Evolutionary conservation across 2,113 vertebrate genomes (phyloP), one percentile per base, ranked within the genome.

Genomic region (Spermophilus dauricus): DNA sequence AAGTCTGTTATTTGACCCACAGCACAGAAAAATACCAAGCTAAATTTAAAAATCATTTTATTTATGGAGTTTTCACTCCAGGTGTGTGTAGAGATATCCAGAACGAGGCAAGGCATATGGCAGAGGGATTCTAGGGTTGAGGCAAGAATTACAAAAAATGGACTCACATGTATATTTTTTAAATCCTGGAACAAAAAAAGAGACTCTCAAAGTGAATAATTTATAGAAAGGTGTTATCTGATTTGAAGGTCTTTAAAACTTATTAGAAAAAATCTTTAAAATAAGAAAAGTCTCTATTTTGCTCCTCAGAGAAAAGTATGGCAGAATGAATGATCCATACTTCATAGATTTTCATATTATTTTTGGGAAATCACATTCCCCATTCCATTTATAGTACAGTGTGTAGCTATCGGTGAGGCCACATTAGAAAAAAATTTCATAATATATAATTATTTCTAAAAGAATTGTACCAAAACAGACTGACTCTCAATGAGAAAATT

Each of bases 401-500:
- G 2, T 70, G 17, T 76, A 76, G 24, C 37, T 87, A 28, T 20
- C 24, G 61, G 5, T 77, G 39, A 90, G 45, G 63, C 39, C 11
- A 69, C 8, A 8, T 28, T 75, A 42, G 81, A 78, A 81, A 89
- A 72, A 76, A 65, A n/a, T 37, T 34, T 1, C 26, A 45, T 85
- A 89, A 70, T 73, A 78, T 5, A 28, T 37, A 76, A 48, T 90
- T 85, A 78, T 6, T 10, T 42, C 45, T 58, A 75, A 56, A 14
- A 22, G 24, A 58, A 93, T 83, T 76, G 73, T 86, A 82, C 76
- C 30, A 63, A 82, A 94, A 82, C 32, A 56, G 58, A 95, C 6
- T 75, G 32, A 89, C 61, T 96, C 86, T 83, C 69, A 91, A 69
- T 69, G 63, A 94, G 87, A 92, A 92, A 93, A 84, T 86, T 77